Evolutionary conservation across 2,888 invertebrate species (phyloP), one percentile per base, ranked within the genome.

Genomic region (Linnaemya vulpina): DNA sequence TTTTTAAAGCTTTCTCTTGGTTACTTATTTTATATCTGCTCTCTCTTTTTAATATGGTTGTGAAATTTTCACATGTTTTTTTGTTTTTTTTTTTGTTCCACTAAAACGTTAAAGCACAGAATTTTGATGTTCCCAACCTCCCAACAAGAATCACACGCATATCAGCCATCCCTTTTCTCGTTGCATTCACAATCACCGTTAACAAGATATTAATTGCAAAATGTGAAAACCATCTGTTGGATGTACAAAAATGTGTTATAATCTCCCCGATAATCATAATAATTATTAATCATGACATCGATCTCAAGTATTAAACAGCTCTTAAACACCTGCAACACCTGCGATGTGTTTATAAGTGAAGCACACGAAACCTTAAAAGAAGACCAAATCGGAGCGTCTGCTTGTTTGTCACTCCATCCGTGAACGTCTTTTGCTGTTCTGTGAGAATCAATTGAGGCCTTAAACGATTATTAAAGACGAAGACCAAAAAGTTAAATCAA

Each of bases 71-170:
- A n/a, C n/a, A n/a, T n/a, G n/a, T n/a, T n/a, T n/a, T n/a, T n/a
- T n/a, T n/a, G n/a, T n/a, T n/a, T n/a, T n/a, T n/a, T n/a, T n/a
- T n/a, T n/a, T n/a, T n/a, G n/a, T n/a, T n/a, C n/a, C n/a, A n/a
- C n/a, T n/a, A n/a, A n/a, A n/a, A n/a, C n/a, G n/a, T n/a, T n/a
- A 22, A 53, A 53, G 11, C 5, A 53, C 2, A 25, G 13, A 38
- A 9, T 63, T 78, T 78, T 79, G 82, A 82, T 78, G 60, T 58
- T 74, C 53, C 25, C 58, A 46, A 71, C 82, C 82, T 58, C 85
- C 82, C 85, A 85, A 9, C 35, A 65, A 75, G 85, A 79, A 65
- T 85, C 85, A 79, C 85, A 85, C 85, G 82, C 65, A 85, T 85
- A 85, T 85, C 82, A 82, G 30, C 30, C 5, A 5, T 30, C 5